Evolutionary conservation across 2,113 vertebrate species (phyloP).

Genomic region (Melierax canorus): DNA sequence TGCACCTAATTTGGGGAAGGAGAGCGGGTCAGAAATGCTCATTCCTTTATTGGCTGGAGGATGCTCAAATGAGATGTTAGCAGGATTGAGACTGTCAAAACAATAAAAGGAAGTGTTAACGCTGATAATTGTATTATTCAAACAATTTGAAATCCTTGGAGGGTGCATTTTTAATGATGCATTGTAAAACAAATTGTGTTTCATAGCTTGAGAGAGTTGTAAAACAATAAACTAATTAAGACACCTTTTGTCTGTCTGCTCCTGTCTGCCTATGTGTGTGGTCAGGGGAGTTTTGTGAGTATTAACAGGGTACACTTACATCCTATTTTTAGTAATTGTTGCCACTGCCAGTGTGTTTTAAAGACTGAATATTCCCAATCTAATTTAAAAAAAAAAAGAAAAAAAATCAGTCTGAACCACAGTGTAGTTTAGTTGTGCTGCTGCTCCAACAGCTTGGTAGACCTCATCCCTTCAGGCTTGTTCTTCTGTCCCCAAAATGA

Average conservation of each 20-base stretch:
- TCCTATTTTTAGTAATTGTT: neutral
- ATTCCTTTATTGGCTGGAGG: neutral
- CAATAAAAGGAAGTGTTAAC: slow-evolving; percentile 26
- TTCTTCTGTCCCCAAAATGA: neutral
- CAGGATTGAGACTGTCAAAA: neutral
- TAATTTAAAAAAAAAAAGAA: neutral
- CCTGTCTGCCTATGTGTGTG: neutral
- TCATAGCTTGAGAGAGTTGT: neutral
- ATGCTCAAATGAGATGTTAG: neutral
- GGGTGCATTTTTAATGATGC: slow-evolving; percentile 12
- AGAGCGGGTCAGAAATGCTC: neutral
- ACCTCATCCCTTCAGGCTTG: neutral
- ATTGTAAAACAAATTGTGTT: slow-evolving; percentile 27
- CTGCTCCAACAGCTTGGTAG: neutral
- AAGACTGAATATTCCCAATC: neutral
- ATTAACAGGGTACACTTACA: neutral
- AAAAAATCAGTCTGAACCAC: neutral
- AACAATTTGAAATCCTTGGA: slow-evolving; percentile 27
- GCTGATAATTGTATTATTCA: slow-evolving; percentile 16
- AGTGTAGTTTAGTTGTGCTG: neutral
- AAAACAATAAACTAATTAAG: slow-evolving; percentile 54
- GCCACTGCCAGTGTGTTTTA: neutral
- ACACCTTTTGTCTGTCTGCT: neutral
- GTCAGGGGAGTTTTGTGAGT: neutral
- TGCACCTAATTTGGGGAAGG: neutral